Evolutionary conservation across 2,888 invertebrate genomes (phyloP), one percentile per base, ranked within the genome.

Genomic region (Aphrophora alni): DNA sequence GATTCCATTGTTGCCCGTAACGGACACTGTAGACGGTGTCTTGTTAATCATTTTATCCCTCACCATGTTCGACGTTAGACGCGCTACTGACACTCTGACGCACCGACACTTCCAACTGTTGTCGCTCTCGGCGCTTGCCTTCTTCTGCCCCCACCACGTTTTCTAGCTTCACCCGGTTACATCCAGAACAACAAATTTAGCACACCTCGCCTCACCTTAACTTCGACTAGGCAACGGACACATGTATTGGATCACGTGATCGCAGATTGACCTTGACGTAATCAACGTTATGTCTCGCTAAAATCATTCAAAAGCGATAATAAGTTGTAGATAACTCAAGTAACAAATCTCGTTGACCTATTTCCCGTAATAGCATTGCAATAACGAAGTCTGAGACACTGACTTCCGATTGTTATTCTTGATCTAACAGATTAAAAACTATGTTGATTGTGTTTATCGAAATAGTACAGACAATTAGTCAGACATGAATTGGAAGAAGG

Each of bases 1-100:
- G 72, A 83, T 81, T 68, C 84, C 84, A 81, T 84, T 84, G 38
- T 81, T 81, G 74, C 83, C 84, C 28, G 80, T 78, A 68, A 75
- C 79, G 17, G 51, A 59, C 71, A 82, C 82, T 44, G 79, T 79
- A 14, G 78, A 78, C 68, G 81, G 78, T 1, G 80, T 80, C 69
- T 80, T 80, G 70, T 75, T 75, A 75, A 80, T 80, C 27, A 71
- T 71, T 17, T 28, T 28, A 25, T 28, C n/a, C 14, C 71, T 27
- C 12, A 7, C 81, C 81, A 78, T 78, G 73, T 24, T 68, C n/a
- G 59, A 25, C 44, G 38, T 72, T 25, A 27, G 38, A 12, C 44
- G 75, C 74, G 78, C 74, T 21, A 78, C 78, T 75, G 77, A 3
- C 33, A 8, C n/a, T n/a, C n/a, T n/a, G n/a, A n/a, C n/a, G n/a